These are phyloP conservation scores for Sciaenops ocellatus DNA, from an alignment of 2,797 vertebrate species.

Conservation along the genomic window DNA sequence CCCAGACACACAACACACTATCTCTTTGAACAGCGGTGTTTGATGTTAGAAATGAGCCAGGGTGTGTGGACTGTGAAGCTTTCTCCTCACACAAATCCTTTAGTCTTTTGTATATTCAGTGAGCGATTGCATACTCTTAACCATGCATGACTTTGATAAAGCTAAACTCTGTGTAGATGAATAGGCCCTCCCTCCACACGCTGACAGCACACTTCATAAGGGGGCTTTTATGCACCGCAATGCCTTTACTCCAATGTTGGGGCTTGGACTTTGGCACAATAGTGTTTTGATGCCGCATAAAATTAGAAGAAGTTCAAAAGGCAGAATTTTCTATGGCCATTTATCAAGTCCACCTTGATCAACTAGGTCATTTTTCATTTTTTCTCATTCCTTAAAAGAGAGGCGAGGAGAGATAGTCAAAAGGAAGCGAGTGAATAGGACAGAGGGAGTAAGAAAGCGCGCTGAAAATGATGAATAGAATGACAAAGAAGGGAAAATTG, in stretches of 20 bases:
- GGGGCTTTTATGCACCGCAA: conserved; percentile 42
- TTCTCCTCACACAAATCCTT: conserved; percentile 42
- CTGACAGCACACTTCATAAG: conserved; percentile 55
- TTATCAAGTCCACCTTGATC: conserved; percentile 55
- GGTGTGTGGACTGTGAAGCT: conserved; percentile 31
- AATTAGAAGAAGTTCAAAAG: conserved; percentile 65
- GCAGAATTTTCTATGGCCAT: conserved; percentile 40
- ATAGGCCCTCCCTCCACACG: conserved; percentile 47
- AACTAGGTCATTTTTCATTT: conserved; percentile 60
- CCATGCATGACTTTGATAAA: conserved; percentile 75
- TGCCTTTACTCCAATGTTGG: conserved; percentile 30
- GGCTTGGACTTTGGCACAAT: conserved; percentile 50
- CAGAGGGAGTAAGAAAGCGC: background rate
- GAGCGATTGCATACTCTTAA: conserved; percentile 66
- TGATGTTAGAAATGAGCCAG: conserved; percentile 64
- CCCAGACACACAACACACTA: background rate
- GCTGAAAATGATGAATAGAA: conserved; percentile 18
- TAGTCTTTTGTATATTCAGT: conserved; percentile 66
- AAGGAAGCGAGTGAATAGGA: background rate
- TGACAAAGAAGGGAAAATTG: conserved; percentile 19
- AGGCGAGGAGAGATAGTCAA: conserved; percentile 2
- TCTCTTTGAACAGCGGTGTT: conserved; percentile 63
- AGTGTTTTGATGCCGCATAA: conserved; percentile 54
- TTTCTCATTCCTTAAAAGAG: background rate
- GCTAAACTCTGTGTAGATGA: conserved; percentile 64